These are phyloP conservation scores for Mythimna loreyi DNA, from an alignment of 2,888 invertebrate genomes.

Conservation along the genomic window DNA sequence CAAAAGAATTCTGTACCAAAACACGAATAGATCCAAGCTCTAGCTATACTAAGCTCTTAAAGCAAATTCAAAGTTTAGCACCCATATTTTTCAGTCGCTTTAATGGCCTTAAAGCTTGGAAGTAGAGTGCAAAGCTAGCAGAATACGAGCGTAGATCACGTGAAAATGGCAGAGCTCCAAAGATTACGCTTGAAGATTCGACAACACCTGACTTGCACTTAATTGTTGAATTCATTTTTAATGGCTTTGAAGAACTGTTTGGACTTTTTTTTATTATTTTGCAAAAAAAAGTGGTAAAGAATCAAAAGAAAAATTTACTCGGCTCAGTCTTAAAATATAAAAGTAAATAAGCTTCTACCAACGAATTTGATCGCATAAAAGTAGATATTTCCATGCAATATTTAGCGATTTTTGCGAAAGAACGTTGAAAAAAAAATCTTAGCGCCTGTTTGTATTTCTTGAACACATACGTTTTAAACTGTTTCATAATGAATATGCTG, in stretches of 20 bases:
- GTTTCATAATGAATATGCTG: no score
- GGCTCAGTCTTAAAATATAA: no score
- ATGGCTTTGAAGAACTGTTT: not conserved
- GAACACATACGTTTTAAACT: no score
- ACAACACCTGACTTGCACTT: slow-evolving; percentile 32
- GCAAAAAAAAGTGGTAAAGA: no score
- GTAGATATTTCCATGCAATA: no score
- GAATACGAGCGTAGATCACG: slow-evolving; percentile 45
- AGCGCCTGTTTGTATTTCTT: no score
- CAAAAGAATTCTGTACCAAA: not conserved
- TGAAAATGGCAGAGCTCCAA: slow-evolving; percentile 53
- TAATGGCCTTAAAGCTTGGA: slow-evolving; percentile 51
- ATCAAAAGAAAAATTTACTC: no score
- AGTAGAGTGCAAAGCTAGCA: slow-evolving; percentile 39
- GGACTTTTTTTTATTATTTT: not conserved
- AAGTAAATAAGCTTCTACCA: no score
- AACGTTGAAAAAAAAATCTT: no score
- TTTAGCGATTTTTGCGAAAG: no score
- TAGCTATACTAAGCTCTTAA: slow-evolving; percentile 14
- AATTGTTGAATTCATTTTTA: slow-evolving; percentile 33
- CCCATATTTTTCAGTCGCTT: slow-evolving; percentile 46
- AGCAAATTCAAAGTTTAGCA: slow-evolving; percentile 43
- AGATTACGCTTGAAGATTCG: slow-evolving; percentile 19
- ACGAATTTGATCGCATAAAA: no score
- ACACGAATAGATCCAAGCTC: not conserved